Evolutionary conservation across 2,797 vertebrate genomes (phyloP).

Genomic region (Gadopsis bispinosus): DNA sequence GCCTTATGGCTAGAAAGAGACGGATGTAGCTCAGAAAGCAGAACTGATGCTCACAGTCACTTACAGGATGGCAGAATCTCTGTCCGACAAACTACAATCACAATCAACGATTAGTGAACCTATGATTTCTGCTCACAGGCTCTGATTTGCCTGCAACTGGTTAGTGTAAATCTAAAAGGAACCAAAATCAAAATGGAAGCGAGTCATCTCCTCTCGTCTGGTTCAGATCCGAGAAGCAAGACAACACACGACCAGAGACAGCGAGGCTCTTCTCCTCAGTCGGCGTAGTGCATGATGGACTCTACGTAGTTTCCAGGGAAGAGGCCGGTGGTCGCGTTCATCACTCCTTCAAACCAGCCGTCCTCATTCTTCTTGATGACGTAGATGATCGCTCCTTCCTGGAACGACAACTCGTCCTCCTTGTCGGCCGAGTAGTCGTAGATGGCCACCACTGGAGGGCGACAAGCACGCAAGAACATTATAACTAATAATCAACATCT

Average conservation of each 20-base stretch:
- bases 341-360: conserved; percentile 96
- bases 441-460: conserved; percentile 92
- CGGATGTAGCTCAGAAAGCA: background rate
- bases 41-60: background rate
- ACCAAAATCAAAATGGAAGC: background rate
- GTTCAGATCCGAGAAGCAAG: background rate
- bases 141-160: conserved; percentile 6
- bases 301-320: conserved; percentile 98
- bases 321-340: conserved; percentile 93
- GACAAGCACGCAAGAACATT: conserved; percentile 16
- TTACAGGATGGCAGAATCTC: background rate
- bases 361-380: conserved; percentile 98
- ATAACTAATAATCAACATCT: background rate
- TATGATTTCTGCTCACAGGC: background rate
- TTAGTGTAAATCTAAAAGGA: conserved; percentile 25
- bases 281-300: conserved; percentile 96
- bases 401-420: conserved; percentile 96
- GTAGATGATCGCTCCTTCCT: conserved; percentile 97
- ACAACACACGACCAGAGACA: background rate
- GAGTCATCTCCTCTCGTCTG: background rate
- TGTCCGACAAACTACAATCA: background rate
- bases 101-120: background rate
- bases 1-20: conserved; percentile 3
- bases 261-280: conserved; percentile 70
- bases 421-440: conserved; percentile 97